Base-by-base conservation (phyloP, 2,113 vertebrate species). In the Ophthalmolycus amberensis region DNA sequence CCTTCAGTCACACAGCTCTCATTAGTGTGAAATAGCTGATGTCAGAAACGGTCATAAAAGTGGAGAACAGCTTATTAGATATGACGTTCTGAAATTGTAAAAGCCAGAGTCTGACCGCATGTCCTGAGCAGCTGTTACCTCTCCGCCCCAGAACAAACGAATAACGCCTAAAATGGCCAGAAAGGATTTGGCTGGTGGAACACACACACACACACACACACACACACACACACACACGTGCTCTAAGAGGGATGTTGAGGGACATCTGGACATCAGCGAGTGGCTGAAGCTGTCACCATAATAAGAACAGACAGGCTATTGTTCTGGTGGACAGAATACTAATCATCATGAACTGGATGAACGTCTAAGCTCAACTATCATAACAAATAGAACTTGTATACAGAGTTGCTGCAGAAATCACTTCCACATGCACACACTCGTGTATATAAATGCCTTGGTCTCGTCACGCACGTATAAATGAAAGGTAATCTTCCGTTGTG, bases 91-190 rank as follows among this genome's bases (percentile, higher is more conserved):
- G 25, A 67, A 89, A 82, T 38, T 46, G 70, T 88, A 70, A 86
- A 79, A 80, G 73, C 74, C 85, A 65, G 77, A 79, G 38, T 81
- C 59, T 64, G 85, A 88, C 77, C 88, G 83, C 84, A 82, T 83
- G 85, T 81, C 67, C 82, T 48, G 66, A 85, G 71, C 87, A 89
- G 88, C 87, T 92, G 89, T 83, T 82, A 37, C 14, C 48, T 29
- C 58, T 82, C 66, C 0, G 44, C 22, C 66, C 62, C 75, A 84
- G 71, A 84, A 80, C 63, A 77, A 82, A 89, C 56, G 60, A 86
- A 70, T 79, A 83, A 86, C 46, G 79, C 84, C 80, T 78, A 74
- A 88, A 90, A 89, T 69, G 70, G 79, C 37, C 52, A 59, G 18
- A 70, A 65, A 80, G 60, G 64, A 76, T 80, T 83, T 92, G 83